Evolutionary conservation across 1,140 invertebrate genomes (phyloP).

Genomic region (Antheraea mylitta): DNA sequence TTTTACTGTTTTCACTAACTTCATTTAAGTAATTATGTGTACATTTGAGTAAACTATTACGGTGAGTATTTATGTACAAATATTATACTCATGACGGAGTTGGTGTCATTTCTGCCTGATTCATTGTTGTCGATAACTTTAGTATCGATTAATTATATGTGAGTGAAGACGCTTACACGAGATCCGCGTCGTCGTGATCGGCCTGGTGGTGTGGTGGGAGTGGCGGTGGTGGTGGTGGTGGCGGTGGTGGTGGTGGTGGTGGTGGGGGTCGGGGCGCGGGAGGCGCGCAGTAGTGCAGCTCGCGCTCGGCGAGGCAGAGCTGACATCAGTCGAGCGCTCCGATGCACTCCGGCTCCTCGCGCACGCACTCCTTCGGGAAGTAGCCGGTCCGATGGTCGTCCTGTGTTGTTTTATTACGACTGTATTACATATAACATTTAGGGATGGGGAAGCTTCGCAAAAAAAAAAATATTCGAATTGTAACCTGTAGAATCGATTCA

Average conservation of each 20-base stretch:
- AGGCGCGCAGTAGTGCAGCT: constrained; percentile 43
- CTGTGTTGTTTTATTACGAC: constrained; percentile 24
- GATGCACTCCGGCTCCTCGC: constrained; percentile 74
- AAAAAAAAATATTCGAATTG: no score
- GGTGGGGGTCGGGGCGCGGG: constrained; percentile 14
- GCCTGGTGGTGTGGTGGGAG: no score
- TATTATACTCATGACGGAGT: no score
- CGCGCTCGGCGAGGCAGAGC: constrained; percentile 69
- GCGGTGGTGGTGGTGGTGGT: not conserved
- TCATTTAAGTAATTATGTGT: no score
- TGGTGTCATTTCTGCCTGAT: no score
- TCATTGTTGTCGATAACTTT: no score
- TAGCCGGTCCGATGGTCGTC: constrained; percentile 71
- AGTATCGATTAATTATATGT: no score
- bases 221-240: not conserved
- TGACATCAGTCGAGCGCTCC: constrained; percentile 74
- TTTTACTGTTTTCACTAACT: no score
- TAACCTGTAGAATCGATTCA: no score
- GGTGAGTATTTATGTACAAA: not conserved
- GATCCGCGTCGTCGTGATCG: constrained; percentile 23
- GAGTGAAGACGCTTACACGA: constrained; percentile 12
- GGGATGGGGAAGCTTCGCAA: no score
- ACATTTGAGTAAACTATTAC: no score
- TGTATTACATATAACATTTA: no score
- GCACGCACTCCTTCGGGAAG: constrained; percentile 77